phyloP scores from a whole-genome alignment of 2,888 invertebrate genomes.

The Ceriagrion tenellum region DNA sequence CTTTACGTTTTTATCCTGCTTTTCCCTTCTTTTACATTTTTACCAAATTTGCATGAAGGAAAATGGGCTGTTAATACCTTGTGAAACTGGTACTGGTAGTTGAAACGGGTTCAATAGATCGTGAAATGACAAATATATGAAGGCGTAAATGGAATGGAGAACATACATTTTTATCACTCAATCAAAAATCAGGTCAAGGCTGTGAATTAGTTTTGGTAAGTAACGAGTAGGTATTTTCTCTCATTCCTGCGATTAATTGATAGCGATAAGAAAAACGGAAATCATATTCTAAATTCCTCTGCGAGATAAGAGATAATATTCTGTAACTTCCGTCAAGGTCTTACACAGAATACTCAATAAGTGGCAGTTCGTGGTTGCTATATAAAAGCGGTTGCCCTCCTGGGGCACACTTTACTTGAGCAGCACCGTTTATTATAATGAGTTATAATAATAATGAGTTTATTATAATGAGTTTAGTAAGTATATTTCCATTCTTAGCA shows the following conservation, averaged over 20 bases:
- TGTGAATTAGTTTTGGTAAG: neutral
- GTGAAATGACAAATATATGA: neutral
- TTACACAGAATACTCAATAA: neutral
- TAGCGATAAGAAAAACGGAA: constrained; percentile 14
- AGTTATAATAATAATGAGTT: no score
- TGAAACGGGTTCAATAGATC: neutral
- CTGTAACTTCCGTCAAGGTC: neutral
- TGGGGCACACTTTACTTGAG: no score
- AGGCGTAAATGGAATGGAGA: neutral
- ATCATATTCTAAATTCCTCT: neutral
- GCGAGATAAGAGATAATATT: neutral
- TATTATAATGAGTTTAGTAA: no score
- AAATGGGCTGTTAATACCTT: no score
- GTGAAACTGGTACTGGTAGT: neutral
- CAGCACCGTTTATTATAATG: no score
- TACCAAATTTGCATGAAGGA: no score
- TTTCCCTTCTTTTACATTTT: no score
- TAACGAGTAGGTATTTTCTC: constrained; percentile 31
- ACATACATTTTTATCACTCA: neutral
- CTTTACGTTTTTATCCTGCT: no score
- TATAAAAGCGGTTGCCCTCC: neutral
- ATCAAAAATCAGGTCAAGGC: constrained; percentile 55
- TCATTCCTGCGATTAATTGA: constrained; percentile 42
- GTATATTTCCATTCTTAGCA: no score
- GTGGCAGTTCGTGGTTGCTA: neutral